phyloP scores from a whole-genome alignment of 2,797 vertebrate genomes.

The Dicrostonyx torquatus region DNA sequence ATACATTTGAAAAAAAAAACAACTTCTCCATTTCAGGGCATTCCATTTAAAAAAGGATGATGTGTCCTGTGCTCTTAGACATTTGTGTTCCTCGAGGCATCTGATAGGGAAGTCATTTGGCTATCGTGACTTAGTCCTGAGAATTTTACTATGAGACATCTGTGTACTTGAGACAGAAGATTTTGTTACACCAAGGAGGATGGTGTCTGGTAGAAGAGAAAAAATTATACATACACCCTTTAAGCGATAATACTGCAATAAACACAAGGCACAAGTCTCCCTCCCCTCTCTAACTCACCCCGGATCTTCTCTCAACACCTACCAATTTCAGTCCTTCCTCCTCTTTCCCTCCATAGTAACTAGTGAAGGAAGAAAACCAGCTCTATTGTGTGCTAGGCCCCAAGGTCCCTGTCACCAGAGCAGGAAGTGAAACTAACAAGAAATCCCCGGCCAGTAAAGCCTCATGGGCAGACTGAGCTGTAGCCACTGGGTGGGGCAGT shows the following conservation, averaged over 20 bases:
- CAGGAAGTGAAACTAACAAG: background rate
- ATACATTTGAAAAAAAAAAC: background rate
- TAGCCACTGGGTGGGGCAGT: background rate
- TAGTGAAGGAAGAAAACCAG: too few relatives aligned
- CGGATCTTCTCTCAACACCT: background rate
- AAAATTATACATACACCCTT: background rate
- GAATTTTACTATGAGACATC: conserved; percentile 8
- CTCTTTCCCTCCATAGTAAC: background rate
- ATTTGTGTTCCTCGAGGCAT: background rate
- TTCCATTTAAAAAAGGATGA: background rate
- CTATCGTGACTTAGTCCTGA: background rate
- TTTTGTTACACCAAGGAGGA: background rate
- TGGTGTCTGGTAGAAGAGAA: background rate
- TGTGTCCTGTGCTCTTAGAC: background rate
- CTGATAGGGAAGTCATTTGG: background rate
- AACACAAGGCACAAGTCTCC: background rate
- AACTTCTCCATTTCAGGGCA: background rate
- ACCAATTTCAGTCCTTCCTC: background rate
- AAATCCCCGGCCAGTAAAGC: background rate
- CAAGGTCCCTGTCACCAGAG: too few relatives aligned
- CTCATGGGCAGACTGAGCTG: background rate
- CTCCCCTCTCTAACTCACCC: background rate
- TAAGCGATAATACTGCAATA: background rate
- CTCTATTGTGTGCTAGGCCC: too few relatives aligned
- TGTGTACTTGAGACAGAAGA: background rate